Evolutionary conservation across 2,888 invertebrate genomes (phyloP).

Genomic region (Amphipoea lucens): DNA sequence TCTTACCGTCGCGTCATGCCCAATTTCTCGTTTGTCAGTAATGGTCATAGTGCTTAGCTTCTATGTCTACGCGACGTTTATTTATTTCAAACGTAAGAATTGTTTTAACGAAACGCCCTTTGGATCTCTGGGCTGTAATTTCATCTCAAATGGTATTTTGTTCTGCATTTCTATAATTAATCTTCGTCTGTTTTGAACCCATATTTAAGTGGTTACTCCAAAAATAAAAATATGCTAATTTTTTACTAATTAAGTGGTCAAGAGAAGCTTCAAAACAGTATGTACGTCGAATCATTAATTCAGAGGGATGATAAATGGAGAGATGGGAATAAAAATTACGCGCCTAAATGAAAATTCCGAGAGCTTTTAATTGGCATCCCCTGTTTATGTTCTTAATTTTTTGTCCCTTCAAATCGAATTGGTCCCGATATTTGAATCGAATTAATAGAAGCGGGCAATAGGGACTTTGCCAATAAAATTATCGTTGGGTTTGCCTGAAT

Average conservation of each 20-base stretch:
- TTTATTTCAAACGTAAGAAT: constrained; percentile 11
- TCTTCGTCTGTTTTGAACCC: background rate
- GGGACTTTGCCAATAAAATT: constrained; percentile 73
- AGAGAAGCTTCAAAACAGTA: background rate
- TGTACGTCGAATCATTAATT: constrained; percentile 31
- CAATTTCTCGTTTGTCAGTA: background rate
- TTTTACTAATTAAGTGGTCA: constrained; percentile 30
- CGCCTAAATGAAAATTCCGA: constrained; percentile 13
- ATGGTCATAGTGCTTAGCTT: background rate
- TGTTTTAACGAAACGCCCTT: background rate
- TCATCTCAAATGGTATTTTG: background rate
- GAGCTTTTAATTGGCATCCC: constrained; percentile 56
- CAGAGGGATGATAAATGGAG: background rate
- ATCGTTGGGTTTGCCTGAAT: constrained; percentile 70
- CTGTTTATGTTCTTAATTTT: constrained; percentile 57
- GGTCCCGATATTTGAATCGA: constrained; percentile 64
- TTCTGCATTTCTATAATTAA: background rate
- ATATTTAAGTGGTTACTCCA: background rate
- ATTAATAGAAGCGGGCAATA: constrained; percentile 67
- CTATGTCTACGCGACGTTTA: background rate
- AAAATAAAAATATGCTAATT: constrained; percentile 5
- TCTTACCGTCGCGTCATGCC: background rate
- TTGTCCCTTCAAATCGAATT: constrained; percentile 58
- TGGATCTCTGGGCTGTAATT: background rate
- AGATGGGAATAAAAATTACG: background rate